Base-by-base conservation (phyloP, 64 coral and sea anemone genomes). In the Pocillopora damicornis region DNA sequence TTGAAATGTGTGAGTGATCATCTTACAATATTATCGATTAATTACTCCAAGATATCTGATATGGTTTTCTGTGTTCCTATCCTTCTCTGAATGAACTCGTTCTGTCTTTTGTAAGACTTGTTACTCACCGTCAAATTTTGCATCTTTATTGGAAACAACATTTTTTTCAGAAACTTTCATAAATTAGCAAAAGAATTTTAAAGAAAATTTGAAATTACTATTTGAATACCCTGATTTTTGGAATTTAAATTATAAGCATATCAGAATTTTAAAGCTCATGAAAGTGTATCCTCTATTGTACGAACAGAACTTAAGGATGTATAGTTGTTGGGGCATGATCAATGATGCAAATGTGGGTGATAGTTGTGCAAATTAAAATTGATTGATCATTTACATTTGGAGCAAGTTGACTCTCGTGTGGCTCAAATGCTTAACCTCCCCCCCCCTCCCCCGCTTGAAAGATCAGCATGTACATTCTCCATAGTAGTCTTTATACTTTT, bases 381-480 rank as follows among this genome's bases (percentile, higher is more conserved):
- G 79, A 82, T 82, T 82, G n/a, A 82, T 63, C 66, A 82, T 63
- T 82, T 82, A 64, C 38, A 37, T 37, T 5, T 38, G 20, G 35
- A 65, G n/a, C 16, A 65, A 38, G 11, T 42, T 58, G 60, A 61
- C 15, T 22, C 1, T 68, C 9, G 17, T 17, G 23, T 5, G 26
- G 58, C 62, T 74, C 0, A 1, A 67, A 67, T 2, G n/a, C 64
- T 68, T 68, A 18, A 30, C 30, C 30, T 30, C 30, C 30, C 30
- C 30, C 30, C 30, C 30, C 30, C n/a, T n/a, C 30, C 30, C 30
- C 30, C 30, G 30, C 30, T 30, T 30, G 30, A 30, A 30, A 30
- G 30, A 30, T 30, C 30, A 30, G 30, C 30, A 30, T 30, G 30
- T 30, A 30, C 30, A 30, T 30, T 30, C 30, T 30, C 30, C 30